These are phyloP conservation scores for Digitonthophagus gazella DNA, from an alignment of 2,888 invertebrate genomes.

Conservation along the genomic window DNA sequence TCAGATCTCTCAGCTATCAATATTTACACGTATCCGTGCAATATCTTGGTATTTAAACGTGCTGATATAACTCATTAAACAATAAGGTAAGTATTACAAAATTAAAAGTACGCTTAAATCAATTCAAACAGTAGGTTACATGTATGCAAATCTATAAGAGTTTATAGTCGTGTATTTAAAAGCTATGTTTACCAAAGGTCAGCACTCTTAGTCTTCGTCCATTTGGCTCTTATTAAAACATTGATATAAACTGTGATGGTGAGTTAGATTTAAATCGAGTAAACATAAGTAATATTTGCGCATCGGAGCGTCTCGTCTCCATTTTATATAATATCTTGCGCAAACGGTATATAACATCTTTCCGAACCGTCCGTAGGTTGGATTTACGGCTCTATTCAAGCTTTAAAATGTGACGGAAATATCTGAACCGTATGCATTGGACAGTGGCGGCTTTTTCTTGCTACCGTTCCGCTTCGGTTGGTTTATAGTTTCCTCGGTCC, in stretches of 20 bases:
- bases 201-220: neutral
- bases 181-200: neutral
- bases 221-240: neutral
- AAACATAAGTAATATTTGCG: neutral
- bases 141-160: neutral
- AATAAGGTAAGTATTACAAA: neutral
- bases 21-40: neutral
- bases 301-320: neutral
- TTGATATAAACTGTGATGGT: neutral
- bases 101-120: neutral
- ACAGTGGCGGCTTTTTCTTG: constrained; percentile 12
- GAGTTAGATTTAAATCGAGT: neutral
- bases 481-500: constrained; percentile 10
- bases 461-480: constrained; percentile 17
- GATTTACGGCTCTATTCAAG: constrained; percentile 19
- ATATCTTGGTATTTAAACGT: neutral
- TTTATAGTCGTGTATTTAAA: neutral
- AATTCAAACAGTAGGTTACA: neutral
- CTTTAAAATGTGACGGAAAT: constrained; percentile 21
- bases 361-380: constrained; percentile 4
- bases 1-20: neutral
- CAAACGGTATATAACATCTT: constrained; percentile 2
- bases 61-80: neutral
- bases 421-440: constrained; percentile 11
- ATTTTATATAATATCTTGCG: constrained; percentile 12